Percentiles rank a stretch among this genome's conserved stretches.
phyloP scores from a whole-genome alignment of 2,888 invertebrate species.

The Electrophaes corylata region DNA sequence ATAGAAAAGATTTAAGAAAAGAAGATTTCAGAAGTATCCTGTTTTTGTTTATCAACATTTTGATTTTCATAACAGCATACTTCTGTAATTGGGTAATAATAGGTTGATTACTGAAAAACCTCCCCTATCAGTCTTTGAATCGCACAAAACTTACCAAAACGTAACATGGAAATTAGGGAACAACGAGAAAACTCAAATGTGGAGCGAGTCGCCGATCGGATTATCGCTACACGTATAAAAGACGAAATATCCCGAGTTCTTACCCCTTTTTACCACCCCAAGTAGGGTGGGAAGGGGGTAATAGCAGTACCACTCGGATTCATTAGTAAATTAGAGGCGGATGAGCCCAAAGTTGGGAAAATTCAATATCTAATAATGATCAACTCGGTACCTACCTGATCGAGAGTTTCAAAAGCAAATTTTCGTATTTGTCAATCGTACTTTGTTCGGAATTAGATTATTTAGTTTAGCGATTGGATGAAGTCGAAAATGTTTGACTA shows the following conservation, averaged over 20 bases:
- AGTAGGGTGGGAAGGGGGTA: conserved; percentile 58
- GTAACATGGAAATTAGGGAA: conserved; percentile 47
- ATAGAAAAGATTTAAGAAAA: too few species aligned
- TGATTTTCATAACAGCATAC: conserved; percentile 23
- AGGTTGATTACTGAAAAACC: conserved; percentile 26
- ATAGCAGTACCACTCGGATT: conserved; percentile 83
- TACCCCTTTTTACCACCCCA: conserved; percentile 69
- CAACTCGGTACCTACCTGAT: conserved; percentile 52
- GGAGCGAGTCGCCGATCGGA: conserved; percentile 80
- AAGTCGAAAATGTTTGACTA: conserved; percentile 65
- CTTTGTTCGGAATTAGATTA: conserved; percentile 78
- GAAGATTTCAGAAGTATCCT: too few species aligned
- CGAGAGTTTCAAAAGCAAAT: conserved; percentile 47
- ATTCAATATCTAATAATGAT: conserved; percentile 85
- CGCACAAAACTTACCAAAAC: conserved; percentile 18
- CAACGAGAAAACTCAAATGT: conserved; percentile 78
- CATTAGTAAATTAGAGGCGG: conserved; percentile 85
- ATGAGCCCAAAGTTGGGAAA: conserved; percentile 85
- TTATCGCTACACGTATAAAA: conserved; percentile 83
- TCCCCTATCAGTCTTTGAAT: conserved; percentile 23
- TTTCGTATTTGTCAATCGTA: conserved; percentile 77
- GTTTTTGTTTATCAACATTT: too few species aligned
- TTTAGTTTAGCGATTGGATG: conserved; percentile 79
- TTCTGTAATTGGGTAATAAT: conserved; percentile 28
- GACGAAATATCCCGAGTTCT: conserved; percentile 80